These are phyloP conservation scores for Dryomyza anilis DNA, from an alignment of 2,888 invertebrate species.

Conservation along the genomic window DNA sequence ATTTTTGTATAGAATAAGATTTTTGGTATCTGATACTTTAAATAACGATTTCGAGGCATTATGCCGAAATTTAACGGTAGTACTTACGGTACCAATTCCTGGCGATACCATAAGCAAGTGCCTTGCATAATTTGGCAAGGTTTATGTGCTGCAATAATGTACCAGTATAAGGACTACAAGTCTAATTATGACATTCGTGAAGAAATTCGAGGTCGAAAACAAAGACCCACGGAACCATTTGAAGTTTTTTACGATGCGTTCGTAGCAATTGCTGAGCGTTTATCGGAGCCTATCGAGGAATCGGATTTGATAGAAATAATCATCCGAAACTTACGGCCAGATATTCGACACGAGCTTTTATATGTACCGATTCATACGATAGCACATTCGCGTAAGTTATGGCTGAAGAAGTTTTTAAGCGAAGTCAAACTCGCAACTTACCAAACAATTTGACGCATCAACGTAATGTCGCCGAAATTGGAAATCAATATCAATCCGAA, in stretches of 20 bases:
- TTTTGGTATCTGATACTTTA: background rate
- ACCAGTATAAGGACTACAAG: background rate
- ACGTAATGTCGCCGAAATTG: no score
- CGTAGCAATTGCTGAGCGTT: background rate
- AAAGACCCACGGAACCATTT: background rate
- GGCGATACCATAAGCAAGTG: background rate
- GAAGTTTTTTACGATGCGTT: background rate
- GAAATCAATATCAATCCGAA: no score
- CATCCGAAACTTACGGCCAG: background rate
- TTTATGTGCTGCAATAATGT: background rate
- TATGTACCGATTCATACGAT: background rate
- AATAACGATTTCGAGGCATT: background rate
- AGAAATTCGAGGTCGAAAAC: background rate
- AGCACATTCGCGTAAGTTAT: background rate
- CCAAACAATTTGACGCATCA: no score
- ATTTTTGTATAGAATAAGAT: background rate
- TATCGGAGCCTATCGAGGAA: background rate
- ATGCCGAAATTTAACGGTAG: background rate
- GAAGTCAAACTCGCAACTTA: no score
- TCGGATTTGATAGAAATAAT: background rate
- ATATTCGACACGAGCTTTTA: constrained; percentile 5
- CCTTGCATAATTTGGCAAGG: background rate
- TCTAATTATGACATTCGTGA: background rate
- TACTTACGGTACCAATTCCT: background rate
- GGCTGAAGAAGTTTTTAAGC: no score